A percentile compares a stretch with the other conserved stretches of the same genome.
phyloP scores from a whole-genome alignment of 2,888 invertebrate species.

The Ophion slaviceki region DNA sequence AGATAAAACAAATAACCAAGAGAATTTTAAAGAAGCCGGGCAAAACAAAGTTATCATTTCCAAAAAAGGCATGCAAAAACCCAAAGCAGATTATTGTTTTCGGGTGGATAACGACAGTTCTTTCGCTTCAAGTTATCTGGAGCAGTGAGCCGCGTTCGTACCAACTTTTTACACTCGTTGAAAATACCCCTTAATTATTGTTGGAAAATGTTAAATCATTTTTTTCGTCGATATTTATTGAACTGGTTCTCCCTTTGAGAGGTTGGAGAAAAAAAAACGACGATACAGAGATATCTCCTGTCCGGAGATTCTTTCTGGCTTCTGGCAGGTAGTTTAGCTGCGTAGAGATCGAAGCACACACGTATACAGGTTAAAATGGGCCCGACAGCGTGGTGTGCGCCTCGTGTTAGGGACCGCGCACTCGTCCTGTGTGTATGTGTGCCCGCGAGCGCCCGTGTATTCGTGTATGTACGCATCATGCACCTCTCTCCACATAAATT shows the following conservation, averaged over 20 bases:
- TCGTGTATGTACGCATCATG: slow-evolving; percentile 47
- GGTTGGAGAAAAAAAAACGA: slow-evolving; percentile 17
- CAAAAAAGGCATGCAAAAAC: not conserved
- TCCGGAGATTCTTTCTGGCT: slow-evolving; percentile 41
- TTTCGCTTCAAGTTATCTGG: no score
- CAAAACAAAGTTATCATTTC: no score
- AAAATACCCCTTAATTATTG: slow-evolving; percentile 9
- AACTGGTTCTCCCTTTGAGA: slow-evolving; percentile 22
- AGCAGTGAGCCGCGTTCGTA: no score
- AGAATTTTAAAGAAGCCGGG: no score
- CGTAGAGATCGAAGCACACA: slow-evolving; percentile 25
- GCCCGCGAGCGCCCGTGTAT: not conserved
- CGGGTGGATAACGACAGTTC: slow-evolving; percentile 37
- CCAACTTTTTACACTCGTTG: not conserved
- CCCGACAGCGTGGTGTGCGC: slow-evolving; percentile 27
- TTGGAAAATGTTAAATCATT: slow-evolving; percentile 22
- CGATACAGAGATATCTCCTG: slow-evolving; percentile 57
- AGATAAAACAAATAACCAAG: no score
- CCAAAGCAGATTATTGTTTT: not conserved
- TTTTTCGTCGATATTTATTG: slow-evolving; percentile 41
- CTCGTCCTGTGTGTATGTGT: not conserved
- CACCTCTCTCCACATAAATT: slow-evolving; percentile 44
- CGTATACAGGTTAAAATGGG: slow-evolving; percentile 29
- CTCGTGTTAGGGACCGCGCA: not conserved
- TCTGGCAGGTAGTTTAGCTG: slow-evolving; percentile 41